Conservation (phyloP, 2,888 invertebrate species). For the Andrena trimmerana region DNA sequence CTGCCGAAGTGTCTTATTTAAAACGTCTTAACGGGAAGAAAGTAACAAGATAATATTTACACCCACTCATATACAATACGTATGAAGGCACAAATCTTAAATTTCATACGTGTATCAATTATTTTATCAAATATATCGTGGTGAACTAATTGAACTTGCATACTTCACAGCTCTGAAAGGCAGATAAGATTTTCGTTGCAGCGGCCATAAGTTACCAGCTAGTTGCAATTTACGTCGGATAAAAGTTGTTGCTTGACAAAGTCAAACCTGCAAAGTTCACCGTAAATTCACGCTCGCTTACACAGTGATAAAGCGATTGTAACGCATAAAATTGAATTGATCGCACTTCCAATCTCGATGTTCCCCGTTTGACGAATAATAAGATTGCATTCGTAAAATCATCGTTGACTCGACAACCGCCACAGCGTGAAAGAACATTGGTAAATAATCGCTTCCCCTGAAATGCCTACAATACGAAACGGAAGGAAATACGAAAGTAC, state of each 20-base stretch:
- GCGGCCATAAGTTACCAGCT: neutral
- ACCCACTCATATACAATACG: too few relatives aligned
- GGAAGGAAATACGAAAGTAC: too few relatives aligned
- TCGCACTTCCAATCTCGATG: neutral
- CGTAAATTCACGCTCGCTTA: neutral
- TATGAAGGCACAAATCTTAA: too few relatives aligned
- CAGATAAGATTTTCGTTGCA: neutral
- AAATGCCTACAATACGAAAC: too few relatives aligned
- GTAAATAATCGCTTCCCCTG: too few relatives aligned
- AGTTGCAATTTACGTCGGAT: neutral
- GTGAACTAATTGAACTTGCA: neutral
- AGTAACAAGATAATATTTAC: too few relatives aligned
- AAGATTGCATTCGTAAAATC: neutral
- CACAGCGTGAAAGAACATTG: too few relatives aligned
- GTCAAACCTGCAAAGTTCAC: neutral
- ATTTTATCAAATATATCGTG: constrained; percentile 21
- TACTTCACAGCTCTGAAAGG: neutral
- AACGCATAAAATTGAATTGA: neutral
- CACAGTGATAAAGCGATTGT: neutral
- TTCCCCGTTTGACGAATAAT: neutral
- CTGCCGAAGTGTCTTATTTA: neutral
- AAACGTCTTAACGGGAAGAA: neutral
- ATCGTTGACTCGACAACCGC: too few relatives aligned
- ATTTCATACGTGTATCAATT: neutral
- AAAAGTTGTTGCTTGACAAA: neutral